These are phyloP conservation scores for Microcebus murinus DNA, from an alignment of 2,113 vertebrate species.

Conservation along the genomic window DNA sequence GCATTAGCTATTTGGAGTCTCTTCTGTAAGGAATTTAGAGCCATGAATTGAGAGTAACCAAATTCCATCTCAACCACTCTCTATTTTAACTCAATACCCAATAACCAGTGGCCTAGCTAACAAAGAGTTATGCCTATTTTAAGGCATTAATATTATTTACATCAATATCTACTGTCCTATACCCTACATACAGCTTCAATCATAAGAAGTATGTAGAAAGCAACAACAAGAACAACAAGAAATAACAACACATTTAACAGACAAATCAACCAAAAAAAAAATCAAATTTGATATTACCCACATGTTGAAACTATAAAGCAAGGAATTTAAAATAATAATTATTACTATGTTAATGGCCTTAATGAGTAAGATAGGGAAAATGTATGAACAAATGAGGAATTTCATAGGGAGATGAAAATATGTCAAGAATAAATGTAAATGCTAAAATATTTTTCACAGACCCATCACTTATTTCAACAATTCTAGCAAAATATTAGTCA, in stretches of 20 bases:
- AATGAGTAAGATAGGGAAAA: not conserved
- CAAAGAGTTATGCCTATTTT: not conserved
- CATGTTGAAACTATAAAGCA: not conserved
- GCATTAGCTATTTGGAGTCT: too few species aligned
- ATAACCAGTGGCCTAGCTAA: not conserved
- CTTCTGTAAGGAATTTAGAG: not conserved
- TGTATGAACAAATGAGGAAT: not conserved
- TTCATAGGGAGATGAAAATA: not conserved
- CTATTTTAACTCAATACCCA: not conserved
- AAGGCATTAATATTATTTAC: not conserved
- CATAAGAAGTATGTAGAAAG: not conserved
- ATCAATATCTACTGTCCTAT: not conserved
- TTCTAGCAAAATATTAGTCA: not conserved
- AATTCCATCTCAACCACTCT: not conserved
- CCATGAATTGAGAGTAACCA: not conserved
- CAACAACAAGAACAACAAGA: not conserved
- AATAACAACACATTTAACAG: not conserved
- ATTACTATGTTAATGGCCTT: not conserved
- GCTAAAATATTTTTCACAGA: not conserved
- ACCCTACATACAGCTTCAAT: not conserved
- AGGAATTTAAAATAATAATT: not conserved
- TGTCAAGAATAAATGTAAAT: not conserved
- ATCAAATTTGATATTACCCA: not conserved
- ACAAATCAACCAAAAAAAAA: not conserved
- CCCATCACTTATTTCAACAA: not conserved